These are phyloP conservation scores for Psilopsiagon aurifrons DNA, from an alignment of 2,113 vertebrate genomes.

Conservation along the genomic window DNA sequence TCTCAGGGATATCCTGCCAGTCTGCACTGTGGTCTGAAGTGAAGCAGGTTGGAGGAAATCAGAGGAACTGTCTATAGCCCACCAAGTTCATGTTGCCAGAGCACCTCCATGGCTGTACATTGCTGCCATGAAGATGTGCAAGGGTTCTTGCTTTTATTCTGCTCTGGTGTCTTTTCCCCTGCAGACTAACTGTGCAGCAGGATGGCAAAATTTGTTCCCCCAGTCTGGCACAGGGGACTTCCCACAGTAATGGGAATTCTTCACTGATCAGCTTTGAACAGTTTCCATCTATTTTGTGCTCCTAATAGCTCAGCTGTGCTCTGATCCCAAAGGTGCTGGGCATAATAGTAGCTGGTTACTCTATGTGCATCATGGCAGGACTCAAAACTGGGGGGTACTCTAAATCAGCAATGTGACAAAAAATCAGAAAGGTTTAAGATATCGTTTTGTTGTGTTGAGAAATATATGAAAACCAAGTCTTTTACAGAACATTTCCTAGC, in stretches of 20 bases:
- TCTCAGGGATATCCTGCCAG: background rate
- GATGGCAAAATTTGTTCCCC: background rate
- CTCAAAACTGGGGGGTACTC: background rate
- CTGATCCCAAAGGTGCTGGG: background rate
- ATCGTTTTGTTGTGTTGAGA: background rate
- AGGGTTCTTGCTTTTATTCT: background rate
- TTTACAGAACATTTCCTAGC: background rate
- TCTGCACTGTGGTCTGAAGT: background rate
- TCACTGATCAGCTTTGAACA: background rate
- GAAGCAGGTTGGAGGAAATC: background rate
- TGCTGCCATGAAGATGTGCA: accelerated
- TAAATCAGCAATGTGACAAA: background rate
- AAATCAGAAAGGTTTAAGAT: background rate
- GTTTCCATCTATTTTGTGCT: background rate
- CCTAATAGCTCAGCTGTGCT: background rate
- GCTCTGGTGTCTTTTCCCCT: background rate
- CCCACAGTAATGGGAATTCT: background rate
- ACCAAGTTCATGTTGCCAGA: background rate
- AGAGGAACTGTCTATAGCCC: background rate
- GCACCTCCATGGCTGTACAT: accelerated
- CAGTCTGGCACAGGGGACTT: background rate
- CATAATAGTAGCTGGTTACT: background rate
- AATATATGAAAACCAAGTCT: background rate
- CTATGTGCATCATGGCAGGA: background rate
- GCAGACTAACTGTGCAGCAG: background rate